Evolutionary conservation across 2,797 vertebrate genomes (phyloP), one percentile per base, ranked within the genome.

Genomic region (Cyclura pinguis): DNA sequence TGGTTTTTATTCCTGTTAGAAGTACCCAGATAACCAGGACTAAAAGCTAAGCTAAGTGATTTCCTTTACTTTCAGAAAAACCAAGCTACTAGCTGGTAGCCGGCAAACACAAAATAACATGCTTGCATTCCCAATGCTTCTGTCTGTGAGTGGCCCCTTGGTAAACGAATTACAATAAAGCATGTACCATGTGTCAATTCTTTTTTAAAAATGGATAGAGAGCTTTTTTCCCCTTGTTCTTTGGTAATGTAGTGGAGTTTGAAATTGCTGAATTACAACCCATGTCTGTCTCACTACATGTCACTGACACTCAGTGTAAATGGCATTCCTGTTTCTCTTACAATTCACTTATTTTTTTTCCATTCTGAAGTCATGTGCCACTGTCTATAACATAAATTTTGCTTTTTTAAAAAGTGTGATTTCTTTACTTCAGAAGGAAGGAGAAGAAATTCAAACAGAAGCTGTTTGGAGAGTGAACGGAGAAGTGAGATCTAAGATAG

Each of bases 41-140:
- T 73, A 72, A 52, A 57, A 18, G 18, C 38, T 38, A 74, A 22
- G 14, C 83, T 69, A 77, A 29, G 5, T 29, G 47, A 57, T 85
- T 38, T 27, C 29, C 20, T 9, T 72, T 59, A 47, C 38, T 29
- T 24, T 14, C 57, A 27, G 42, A 8, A 88, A 35, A 64, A 62
- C 38, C 6, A 0, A 0, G 12, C 89, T 90, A 87, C 89, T 86
- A 86, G 78, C 0, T 0, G 86, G 83, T 85, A 85, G 55, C 59
- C 89, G 32, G 32, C 89, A 89, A 89, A 88, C 86, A 38, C n/a
- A 90, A 80, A 90, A 74, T 50, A 0, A 82, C 92, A 73, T 35
- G 20, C 27, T 35, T 84, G 42, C 1, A 1, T 77, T 74, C 84
- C 38, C 73, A 83, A 80, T 86, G 86, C 5, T 80, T 73, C 50